Percentiles rank a stretch among this genome's conserved stretches.
These are phyloP conservation scores for Neocrepidodera transversa DNA, from an alignment of 2,888 invertebrate genomes.

Conservation along the genomic window DNA sequence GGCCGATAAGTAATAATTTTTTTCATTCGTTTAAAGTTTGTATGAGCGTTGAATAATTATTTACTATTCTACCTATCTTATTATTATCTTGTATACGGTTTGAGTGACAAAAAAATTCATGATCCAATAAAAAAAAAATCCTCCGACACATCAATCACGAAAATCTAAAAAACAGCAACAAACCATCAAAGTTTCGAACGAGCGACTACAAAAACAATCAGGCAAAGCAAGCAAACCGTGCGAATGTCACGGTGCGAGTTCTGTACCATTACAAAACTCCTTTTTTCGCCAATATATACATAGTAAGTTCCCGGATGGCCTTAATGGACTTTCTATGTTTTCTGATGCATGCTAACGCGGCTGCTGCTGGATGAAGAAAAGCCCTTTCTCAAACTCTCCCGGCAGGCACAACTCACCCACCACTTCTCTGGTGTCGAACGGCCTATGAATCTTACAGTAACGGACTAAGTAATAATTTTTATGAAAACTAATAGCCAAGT, in stretches of 20 bases:
- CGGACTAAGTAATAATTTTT: not conserved
- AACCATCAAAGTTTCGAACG: conserved; percentile 8
- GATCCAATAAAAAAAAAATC: no score
- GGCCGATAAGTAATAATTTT: no score
- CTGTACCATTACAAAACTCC: conserved; percentile 32
- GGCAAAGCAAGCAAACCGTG: conserved; percentile 11
- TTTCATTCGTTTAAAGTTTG: no score
- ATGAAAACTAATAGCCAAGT: no score
- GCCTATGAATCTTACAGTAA: not conserved
- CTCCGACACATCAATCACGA: not conserved
- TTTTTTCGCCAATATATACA: conserved; percentile 37
- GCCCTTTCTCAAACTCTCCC: conserved; percentile 23
- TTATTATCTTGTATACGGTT: no score
- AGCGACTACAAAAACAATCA: conserved; percentile 13
- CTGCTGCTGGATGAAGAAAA: conserved; percentile 48
- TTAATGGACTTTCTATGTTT: conserved; percentile 61
- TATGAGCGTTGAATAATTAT: no score
- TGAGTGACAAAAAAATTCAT: not conserved
- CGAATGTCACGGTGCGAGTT: conserved; percentile 11
- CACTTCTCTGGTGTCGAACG: not conserved
- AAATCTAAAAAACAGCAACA: conserved; percentile 3
- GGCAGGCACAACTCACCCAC: not conserved
- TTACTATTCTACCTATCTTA: no score
- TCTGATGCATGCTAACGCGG: conserved; percentile 51
- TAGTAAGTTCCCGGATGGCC: conserved; percentile 54